These are phyloP conservation scores for Heterochromis multidens DNA, from an alignment of 2,113 vertebrate species.

Conservation along the genomic window DNA sequence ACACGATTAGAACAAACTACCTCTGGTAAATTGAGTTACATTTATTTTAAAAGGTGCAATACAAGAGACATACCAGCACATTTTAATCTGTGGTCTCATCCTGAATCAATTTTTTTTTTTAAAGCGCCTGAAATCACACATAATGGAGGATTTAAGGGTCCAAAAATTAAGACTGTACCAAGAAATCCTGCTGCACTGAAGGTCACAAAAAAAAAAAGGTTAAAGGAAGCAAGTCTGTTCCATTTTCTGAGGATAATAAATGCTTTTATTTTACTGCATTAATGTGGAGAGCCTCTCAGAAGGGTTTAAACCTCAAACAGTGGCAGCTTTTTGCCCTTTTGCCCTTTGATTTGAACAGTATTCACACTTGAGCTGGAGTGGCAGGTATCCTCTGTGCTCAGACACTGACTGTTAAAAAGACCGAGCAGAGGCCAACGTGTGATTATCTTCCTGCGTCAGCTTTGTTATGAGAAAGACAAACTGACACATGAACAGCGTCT, in stretches of 20 bases:
- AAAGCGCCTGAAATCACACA: neutral
- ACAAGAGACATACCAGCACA: too few species aligned
- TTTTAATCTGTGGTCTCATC: neutral
- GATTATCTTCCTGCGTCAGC: neutral
- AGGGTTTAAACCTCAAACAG: rapidly evolving
- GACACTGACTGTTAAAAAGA: too few species aligned
- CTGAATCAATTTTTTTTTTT: too few species aligned
- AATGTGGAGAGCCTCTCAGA: neutral
- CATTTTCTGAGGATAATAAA: neutral
- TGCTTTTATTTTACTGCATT: neutral
- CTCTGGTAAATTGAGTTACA: too few species aligned
- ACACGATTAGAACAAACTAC: too few species aligned
- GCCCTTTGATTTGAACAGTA: rapidly evolving
- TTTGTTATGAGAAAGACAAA: neutral
- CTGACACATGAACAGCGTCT: neutral
- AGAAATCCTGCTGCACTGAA: neutral
- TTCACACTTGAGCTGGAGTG: neutral
- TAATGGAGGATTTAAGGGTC: neutral
- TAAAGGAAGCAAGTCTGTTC: neutral
- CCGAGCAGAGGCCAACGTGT: neutral
- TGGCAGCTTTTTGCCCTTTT: neutral
- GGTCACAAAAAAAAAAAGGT: neutral
- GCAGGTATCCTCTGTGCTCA: neutral
- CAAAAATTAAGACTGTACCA: rapidly evolving
- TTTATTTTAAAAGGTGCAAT: too few species aligned